These are phyloP conservation scores for Andrena fulva DNA, from an alignment of 2,888 invertebrate genomes.

Conservation along the genomic window DNA sequence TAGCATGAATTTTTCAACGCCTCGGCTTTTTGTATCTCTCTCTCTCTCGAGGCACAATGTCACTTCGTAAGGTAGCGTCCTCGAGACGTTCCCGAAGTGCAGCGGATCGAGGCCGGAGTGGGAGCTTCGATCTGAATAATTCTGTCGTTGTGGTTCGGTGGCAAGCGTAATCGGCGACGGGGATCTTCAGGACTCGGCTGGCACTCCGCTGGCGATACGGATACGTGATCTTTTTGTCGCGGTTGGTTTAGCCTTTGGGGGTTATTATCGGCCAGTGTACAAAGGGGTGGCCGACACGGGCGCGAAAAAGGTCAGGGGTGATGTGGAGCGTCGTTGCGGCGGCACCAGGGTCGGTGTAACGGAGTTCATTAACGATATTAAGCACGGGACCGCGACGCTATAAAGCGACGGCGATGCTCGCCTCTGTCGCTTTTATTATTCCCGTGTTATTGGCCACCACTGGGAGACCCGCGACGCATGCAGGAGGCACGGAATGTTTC, in stretches of 20 bases:
- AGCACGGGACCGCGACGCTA: constrained; percentile 46
- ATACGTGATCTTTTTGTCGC: constrained; percentile 53
- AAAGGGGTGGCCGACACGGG: constrained; percentile 26
- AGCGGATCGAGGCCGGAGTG: not conserved
- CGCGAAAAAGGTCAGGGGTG: constrained; percentile 65
- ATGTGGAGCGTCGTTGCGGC: constrained; percentile 38
- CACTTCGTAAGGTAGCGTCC: not conserved
- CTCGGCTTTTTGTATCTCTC: not conserved
- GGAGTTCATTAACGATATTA: constrained; percentile 71
- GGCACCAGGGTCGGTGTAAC: constrained; percentile 40
- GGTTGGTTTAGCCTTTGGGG: constrained; percentile 31
- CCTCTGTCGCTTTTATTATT: constrained; percentile 53
- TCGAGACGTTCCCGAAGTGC: not conserved
- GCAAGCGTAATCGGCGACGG: not conserved
- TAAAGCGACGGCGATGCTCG: constrained; percentile 40
- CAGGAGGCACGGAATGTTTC: constrained; percentile 5
- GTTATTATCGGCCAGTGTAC: constrained; percentile 49
- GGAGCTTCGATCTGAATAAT: constrained; percentile 12
- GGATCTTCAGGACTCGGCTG: constrained; percentile 7
- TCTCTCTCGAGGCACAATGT: not conserved
- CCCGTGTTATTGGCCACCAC: constrained; percentile 9
- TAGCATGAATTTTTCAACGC: constrained; percentile 40
- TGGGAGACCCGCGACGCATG: not conserved
- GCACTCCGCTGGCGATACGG: constrained; percentile 26
- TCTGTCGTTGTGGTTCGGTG: constrained; percentile 1